Evolutionary conservation across 2,888 invertebrate species (phyloP).

Genomic region (Nephrocerus scutellatus): DNA sequence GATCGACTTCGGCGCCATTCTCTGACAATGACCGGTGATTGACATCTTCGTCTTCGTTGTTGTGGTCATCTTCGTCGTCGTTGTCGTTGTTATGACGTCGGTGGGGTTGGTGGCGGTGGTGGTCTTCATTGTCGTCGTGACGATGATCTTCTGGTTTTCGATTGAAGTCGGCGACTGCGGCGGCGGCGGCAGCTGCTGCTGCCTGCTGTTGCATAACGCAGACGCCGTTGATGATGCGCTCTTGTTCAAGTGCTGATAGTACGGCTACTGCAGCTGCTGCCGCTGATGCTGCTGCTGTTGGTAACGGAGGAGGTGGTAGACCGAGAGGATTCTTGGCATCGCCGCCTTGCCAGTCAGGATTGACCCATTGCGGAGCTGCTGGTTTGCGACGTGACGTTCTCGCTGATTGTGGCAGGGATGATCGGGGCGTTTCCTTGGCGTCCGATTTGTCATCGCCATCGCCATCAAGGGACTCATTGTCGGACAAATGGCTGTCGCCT

Average conservation of each 20-base stretch:
- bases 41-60: constrained; percentile 10
- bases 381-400: constrained; percentile 78
- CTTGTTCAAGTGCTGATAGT: constrained; percentile 51
- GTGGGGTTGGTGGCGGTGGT: constrained; percentile 15
- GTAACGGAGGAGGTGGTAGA: constrained; percentile 42
- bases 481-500: constrained; percentile 54
- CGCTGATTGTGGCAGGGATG: constrained; percentile 28
- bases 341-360: constrained; percentile 82
- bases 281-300: constrained; percentile 21
- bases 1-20: constrained; percentile 29
- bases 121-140: constrained; percentile 13
- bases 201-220: constrained; percentile 83
- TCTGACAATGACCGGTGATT: constrained; percentile 29
- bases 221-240: constrained; percentile 88
- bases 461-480: constrained; percentile 40
- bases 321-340: constrained; percentile 31
- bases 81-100: constrained; percentile 21
- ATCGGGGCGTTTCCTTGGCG: constrained; percentile 22
- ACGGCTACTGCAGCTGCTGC: constrained; percentile 11
- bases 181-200: constrained; percentile 56
- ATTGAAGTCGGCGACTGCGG: constrained; percentile 19
- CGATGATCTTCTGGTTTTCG: constrained; percentile 1
- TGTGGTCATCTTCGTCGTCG: constrained; percentile 22
- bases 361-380: constrained; percentile 95
- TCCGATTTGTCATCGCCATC: constrained; percentile 44